A percentile compares a stretch with the other conserved stretches of the same genome.
These are phyloP conservation scores for Philypnodon macrostomus DNA, from an alignment of 2,797 vertebrate genomes.

Conservation along the genomic window DNA sequence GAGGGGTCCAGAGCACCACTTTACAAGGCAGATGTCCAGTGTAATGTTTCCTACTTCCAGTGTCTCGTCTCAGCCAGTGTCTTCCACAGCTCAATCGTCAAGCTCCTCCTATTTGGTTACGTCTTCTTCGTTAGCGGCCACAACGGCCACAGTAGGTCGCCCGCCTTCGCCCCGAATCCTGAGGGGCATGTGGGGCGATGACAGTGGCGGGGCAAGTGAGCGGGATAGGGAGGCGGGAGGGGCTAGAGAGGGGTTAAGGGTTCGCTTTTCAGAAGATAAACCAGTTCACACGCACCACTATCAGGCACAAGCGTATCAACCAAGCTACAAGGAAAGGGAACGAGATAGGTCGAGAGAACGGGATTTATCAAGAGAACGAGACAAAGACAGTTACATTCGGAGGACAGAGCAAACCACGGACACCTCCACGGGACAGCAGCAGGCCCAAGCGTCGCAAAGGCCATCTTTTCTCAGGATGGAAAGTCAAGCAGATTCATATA, in stretches of 20 bases:
- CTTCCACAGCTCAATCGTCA: slow-evolving; percentile 66
- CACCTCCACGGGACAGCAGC: slow-evolving; percentile 48
- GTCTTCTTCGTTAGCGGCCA: slow-evolving; percentile 79
- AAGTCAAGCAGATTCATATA: slow-evolving; percentile 75
- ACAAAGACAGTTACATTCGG: slow-evolving; percentile 74
- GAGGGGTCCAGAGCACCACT: slow-evolving; percentile 73
- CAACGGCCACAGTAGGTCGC: slow-evolving; percentile 71
- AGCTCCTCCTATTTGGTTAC: slow-evolving; percentile 79
- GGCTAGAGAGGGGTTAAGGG: slow-evolving; percentile 73
- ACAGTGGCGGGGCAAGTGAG: slow-evolving; percentile 59
- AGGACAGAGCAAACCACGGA: slow-evolving; percentile 73
- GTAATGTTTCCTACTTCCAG: slow-evolving; percentile 64
- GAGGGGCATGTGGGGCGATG: slow-evolving; percentile 72
- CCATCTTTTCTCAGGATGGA: slow-evolving; percentile 80
- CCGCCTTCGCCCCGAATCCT: slow-evolving; percentile 77
- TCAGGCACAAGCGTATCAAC: slow-evolving; percentile 76
- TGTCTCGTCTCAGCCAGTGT: slow-evolving; percentile 63
- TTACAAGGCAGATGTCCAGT: slow-evolving; percentile 74
- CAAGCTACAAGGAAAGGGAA: slow-evolving; percentile 71
- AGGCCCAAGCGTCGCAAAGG: slow-evolving; percentile 54
- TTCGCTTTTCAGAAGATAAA: slow-evolving; percentile 81
- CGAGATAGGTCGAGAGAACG: slow-evolving; percentile 65
- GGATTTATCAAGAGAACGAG: slow-evolving; percentile 61
- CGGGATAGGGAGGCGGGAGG: slow-evolving; percentile 73
- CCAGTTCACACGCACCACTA: slow-evolving; percentile 79